A percentile compares a stretch with the other conserved stretches of the same genome.
These are phyloP conservation scores for Archivesica marissinica DNA, from an alignment of 1,140 invertebrate genomes.

Conservation along the genomic window DNA sequence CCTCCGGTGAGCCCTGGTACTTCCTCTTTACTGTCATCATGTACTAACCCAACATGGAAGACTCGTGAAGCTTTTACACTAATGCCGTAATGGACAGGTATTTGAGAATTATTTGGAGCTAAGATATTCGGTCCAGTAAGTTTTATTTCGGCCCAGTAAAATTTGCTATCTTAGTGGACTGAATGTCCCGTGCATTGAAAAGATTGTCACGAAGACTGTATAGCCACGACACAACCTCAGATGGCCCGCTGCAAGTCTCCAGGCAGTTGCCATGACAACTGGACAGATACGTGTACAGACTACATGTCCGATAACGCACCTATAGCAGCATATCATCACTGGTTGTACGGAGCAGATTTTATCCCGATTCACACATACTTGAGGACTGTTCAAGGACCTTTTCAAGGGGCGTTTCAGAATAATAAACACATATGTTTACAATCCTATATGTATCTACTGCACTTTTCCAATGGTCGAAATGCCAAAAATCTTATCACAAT, in stretches of 20 bases:
- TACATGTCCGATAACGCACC: slow-evolving; percentile 16
- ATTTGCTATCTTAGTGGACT: too few species aligned
- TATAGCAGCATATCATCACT: slow-evolving; percentile 43
- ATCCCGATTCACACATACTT: too few species aligned
- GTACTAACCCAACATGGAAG: neutral
- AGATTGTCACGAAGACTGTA: neutral
- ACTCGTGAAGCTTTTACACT: neutral
- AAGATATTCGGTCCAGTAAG: too few species aligned
- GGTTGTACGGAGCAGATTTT: neutral
- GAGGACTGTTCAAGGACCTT: too few species aligned
- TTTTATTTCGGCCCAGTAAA: too few species aligned
- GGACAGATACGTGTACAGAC: slow-evolving; percentile 9
- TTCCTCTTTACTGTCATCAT: neutral
- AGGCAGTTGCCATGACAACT: neutral
- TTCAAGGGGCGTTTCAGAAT: too few species aligned
- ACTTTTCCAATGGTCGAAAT: too few species aligned
- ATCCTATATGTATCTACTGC: too few species aligned
- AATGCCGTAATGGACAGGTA: neutral
- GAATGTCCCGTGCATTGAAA: neutral
- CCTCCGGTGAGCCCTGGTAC: too few species aligned
- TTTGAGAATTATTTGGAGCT: too few species aligned
- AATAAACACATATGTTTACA: too few species aligned
- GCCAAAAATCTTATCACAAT: too few species aligned
- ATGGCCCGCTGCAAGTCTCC: slow-evolving; percentile 43
- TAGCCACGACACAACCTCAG: slow-evolving; percentile 39